phyloP scores from a whole-genome alignment of 2,797 vertebrate genomes.

The Epinephelus malabaricus region DNA sequence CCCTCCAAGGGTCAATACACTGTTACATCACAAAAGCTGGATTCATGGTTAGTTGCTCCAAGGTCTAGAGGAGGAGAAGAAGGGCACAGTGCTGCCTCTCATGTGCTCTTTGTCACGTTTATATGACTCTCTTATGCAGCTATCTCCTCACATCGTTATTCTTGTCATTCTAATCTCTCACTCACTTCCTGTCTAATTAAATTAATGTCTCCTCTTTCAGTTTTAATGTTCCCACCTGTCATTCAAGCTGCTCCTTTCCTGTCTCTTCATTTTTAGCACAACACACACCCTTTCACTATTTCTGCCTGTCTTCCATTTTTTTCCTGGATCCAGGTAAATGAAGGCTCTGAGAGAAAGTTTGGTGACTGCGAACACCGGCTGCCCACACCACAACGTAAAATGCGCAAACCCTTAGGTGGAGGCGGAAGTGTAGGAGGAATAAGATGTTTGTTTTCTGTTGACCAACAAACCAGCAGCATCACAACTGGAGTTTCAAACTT shows the following conservation, averaged over 20 bases:
- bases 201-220: constrained; percentile 48
- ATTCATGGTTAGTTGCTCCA: constrained; percentile 75
- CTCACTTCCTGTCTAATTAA: constrained; percentile 54
- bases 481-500: constrained; percentile 26
- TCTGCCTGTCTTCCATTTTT: constrained; percentile 26
- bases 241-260: constrained; percentile 39
- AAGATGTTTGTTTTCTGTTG: constrained; percentile 30
- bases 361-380: constrained; percentile 36
- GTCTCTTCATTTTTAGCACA: constrained; percentile 48
- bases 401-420: constrained; percentile 25
- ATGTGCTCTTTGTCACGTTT: constrained; percentile 59
- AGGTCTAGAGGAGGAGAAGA: constrained; percentile 59
- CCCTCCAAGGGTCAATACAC: constrained; percentile 80
- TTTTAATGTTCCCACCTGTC: constrained; percentile 29
- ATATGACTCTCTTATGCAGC: constrained; percentile 18
- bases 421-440: constrained; percentile 27
- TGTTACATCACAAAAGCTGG: constrained; percentile 83
- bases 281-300: constrained; percentile 35
- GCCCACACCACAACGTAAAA: constrained; percentile 30
- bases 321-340: constrained; percentile 71
- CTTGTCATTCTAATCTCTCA: constrained; percentile 48
- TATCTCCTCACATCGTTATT: constrained; percentile 29
- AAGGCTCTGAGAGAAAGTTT: constrained; percentile 50
- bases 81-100: constrained; percentile 54
- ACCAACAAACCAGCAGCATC: constrained; percentile 49